Evolutionary conservation across 2,888 invertebrate species (phyloP), one percentile per base, ranked within the genome.

Genomic region (Falcaria lacertinaria): DNA sequence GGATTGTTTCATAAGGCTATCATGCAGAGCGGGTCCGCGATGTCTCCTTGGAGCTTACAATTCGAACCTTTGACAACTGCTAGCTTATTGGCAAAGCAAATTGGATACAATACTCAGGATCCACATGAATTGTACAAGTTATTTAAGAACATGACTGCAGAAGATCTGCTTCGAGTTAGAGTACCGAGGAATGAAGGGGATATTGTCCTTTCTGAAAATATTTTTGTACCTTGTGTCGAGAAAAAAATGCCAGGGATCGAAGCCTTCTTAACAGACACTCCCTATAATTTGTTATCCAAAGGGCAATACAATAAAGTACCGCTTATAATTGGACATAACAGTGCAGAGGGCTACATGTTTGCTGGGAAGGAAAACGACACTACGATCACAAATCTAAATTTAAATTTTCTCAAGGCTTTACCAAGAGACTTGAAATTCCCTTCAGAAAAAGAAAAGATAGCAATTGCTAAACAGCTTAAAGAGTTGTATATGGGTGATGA

Each of bases 211-310:
- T 84, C 87, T 15, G 88, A 88, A 51, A 83, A 83, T 36, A 64
- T 86, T 35, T 89, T 88, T 41, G 86, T 86, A 1, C 88, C 88
- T 0, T 88, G 88, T 49, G 60, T 80, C 5, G 88, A 89, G 45
- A 70, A 72, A 13, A 41, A 54, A 36, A 52, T 80, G 19, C 47
- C 63, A 13, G 65, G 59, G 2, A 47, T 61, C 1, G 66, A 82
- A 39, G 58, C 45, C 7, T 86, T 89, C 43, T 42, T 89, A 35
- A 38, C 66, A 1, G 82, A 85, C 32, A 61, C 58, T 19, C 88
- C 88, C 1, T 80, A 80, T 38, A 75, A 80, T 52, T 58, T 86
- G 34, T 48, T 88, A 1, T 50, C 47, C 1, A 65, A 60, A 43
- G 80, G 80, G 2, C 34, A 65, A 6, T 82, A 67, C 43, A 68